phyloP scores from a whole-genome alignment of 2,888 invertebrate genomes.

The Metopia argyrocephala region DNA sequence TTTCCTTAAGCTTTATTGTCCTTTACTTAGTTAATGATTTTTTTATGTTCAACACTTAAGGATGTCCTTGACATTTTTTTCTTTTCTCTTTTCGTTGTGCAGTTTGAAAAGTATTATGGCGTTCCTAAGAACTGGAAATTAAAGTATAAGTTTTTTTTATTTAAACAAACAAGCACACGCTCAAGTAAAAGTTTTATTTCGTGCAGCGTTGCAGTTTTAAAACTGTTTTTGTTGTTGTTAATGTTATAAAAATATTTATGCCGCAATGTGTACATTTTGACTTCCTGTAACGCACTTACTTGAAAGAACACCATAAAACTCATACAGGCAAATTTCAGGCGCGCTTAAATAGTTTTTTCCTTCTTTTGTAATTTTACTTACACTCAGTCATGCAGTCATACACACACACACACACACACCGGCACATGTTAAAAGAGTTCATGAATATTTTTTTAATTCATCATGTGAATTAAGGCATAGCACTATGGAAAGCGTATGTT shows the following conservation, averaged over 20 bases:
- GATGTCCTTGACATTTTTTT: slow-evolving; percentile 49
- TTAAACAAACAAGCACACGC: slow-evolving; percentile 12
- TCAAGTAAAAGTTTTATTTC: too few relatives aligned
- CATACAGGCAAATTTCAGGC: slow-evolving; percentile 34
- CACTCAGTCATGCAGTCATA: not conserved
- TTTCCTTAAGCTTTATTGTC: too few relatives aligned
- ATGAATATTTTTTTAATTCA: too few relatives aligned
- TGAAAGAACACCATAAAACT: not conserved
- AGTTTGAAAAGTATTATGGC: not conserved
- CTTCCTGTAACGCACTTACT: slow-evolving; percentile 24
- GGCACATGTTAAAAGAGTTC: not conserved
- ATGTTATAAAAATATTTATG: slow-evolving; percentile 36
- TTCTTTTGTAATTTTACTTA: not conserved
- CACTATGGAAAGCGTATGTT: too few relatives aligned
- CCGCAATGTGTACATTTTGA: slow-evolving; percentile 16
- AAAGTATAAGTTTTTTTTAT: not conserved
- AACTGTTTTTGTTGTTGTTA: not conserved
- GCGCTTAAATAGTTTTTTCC: slow-evolving; percentile 33
- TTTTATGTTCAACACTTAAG: too few relatives aligned
- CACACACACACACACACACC: not conserved
- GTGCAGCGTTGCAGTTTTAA: not conserved
- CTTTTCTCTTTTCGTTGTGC: not conserved
- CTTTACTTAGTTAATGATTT: too few relatives aligned
- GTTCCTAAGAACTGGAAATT: not conserved
- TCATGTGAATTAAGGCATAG: too few relatives aligned